A percentile compares a stretch with the other conserved stretches of the same genome.
phyloP scores from a whole-genome alignment of 1,140 invertebrate genomes.

The Bombus affinis region DNA sequence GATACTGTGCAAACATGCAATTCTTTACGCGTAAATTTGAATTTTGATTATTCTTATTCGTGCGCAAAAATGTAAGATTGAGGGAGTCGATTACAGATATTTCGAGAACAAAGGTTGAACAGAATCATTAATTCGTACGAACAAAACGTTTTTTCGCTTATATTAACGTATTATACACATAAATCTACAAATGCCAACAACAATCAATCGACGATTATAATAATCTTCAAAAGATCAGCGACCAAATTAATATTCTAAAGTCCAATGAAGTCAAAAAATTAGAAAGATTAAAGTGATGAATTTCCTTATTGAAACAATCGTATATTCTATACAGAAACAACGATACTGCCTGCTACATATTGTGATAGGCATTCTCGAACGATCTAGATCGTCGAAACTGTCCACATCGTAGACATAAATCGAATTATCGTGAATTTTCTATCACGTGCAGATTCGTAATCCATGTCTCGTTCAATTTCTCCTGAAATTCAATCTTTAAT shows the following conservation, averaged over 20 bases:
- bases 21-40: not conserved
- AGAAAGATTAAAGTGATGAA: not conserved
- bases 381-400: not conserved
- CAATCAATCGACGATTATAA: too few relatives aligned
- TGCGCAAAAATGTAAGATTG: not conserved
- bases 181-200: not conserved
- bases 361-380: constrained; percentile 4
- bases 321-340: not conserved
- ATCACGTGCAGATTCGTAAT: not conserved
- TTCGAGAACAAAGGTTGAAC: not conserved
- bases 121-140: not conserved
- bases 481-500: not conserved
- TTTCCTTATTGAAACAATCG: not conserved
- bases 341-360: constrained; percentile 4
- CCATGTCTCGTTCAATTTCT: not conserved
- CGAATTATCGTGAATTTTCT: not conserved
- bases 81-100: not conserved
- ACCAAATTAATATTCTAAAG: not conserved
- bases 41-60: too few relatives aligned
- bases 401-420: not conserved
- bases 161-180: not conserved
- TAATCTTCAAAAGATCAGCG: not conserved
- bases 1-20: too few relatives aligned
- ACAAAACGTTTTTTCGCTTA: not conserved
- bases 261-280: too few relatives aligned